Evolutionary conservation across 2,797 vertebrate genomes (phyloP), one percentile per base, ranked within the genome.

Genomic region (Synaphobranchus kaupii): DNA sequence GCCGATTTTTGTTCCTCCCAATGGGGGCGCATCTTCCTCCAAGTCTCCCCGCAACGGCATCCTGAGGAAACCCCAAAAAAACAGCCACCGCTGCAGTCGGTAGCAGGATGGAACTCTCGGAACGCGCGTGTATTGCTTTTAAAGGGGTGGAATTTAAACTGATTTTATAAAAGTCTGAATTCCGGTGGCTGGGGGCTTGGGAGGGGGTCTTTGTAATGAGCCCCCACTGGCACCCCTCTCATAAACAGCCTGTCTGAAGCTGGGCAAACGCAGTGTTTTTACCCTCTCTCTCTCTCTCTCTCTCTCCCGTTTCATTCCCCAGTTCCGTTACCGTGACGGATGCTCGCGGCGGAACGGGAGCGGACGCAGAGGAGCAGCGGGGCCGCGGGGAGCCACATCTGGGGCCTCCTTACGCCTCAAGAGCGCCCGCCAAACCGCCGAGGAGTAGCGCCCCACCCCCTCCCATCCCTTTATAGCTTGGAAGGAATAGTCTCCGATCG

Each of bases 191-290:
- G 94, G 90, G 39, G 39, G 39, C 3, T 6, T 56, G 58, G 58
- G 58, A 20, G 58, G 58, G 58, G 15, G 58, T 60, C 4, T n/a
- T 66, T 90, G 87, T 90, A 90, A 92, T 94, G 92, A 93, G 83
- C 89, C 88, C 91, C 91, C 91, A 86, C 89, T 95, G 93, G 93
- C 91, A 89, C 13, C 0, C 56, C 15, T 84, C 88, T 4, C 91
- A 93, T 95, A 95, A 93, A 94, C 94, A 93, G 86, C 84, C 60
- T 90, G 89, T 90, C 88, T 92, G 87, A 78, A 90, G 91, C 88
- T 76, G 85, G 87, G 85, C 50, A n/a, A 68, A 25, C 8, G 7
- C 68, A 9, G 54, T 86, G 85, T 31, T 52, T 73, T 73, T 28
- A 17, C 47, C 48, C 47, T 22, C 48, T 3, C 47, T 48, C n/a